A percentile compares a stretch with the other conserved stretches of the same genome.
These are phyloP conservation scores for Drosophila sucinea DNA, from an alignment of 1,140 invertebrate species.

Conservation along the genomic window DNA sequence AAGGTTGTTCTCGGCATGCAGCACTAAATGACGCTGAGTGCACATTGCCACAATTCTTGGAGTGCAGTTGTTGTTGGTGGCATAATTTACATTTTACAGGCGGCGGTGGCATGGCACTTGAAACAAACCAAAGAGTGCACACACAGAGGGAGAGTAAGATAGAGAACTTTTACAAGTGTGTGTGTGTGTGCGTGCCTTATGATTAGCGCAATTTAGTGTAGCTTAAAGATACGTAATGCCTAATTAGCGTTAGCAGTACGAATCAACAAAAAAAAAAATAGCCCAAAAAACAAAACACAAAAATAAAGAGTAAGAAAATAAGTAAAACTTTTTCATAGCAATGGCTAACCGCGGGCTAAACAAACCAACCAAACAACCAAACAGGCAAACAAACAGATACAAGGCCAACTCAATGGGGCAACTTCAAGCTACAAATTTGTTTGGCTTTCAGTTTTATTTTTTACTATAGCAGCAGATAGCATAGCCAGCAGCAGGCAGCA, in stretches of 20 bases:
- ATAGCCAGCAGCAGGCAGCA: slow-evolving; percentile 23
- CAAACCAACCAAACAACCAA: slow-evolving; percentile 29
- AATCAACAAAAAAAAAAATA: neutral
- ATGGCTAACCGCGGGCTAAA: slow-evolving; percentile 65
- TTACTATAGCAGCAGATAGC: slow-evolving; percentile 37
- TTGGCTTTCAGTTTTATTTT: slow-evolving; percentile 56
- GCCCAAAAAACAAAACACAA: neutral
- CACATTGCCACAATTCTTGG: slow-evolving; percentile 73
- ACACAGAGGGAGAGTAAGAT: neutral
- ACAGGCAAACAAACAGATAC: slow-evolving; percentile 30
- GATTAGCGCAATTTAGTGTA: slow-evolving; percentile 69
- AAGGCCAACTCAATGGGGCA: slow-evolving; percentile 63
- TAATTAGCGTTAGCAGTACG: slow-evolving; percentile 56
- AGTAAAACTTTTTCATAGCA: slow-evolving; percentile 66
- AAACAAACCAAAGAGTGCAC: slow-evolving; percentile 56
- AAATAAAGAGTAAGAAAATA: neutral
- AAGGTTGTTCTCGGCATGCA: slow-evolving; percentile 19
- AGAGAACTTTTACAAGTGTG: slow-evolving; percentile 14
- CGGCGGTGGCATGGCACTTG: slow-evolving; percentile 53
- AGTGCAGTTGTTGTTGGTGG: slow-evolving; percentile 45
- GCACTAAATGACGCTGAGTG: slow-evolving; percentile 72
- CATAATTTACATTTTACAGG: slow-evolving; percentile 63
- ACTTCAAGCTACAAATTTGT: slow-evolving; percentile 74
- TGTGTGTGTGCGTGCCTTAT: slow-evolving; percentile 45
- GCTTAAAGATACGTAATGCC: slow-evolving; percentile 67